Conservation (phyloP, 1,140 invertebrate species). For the Druon quercuslanigerum region DNA sequence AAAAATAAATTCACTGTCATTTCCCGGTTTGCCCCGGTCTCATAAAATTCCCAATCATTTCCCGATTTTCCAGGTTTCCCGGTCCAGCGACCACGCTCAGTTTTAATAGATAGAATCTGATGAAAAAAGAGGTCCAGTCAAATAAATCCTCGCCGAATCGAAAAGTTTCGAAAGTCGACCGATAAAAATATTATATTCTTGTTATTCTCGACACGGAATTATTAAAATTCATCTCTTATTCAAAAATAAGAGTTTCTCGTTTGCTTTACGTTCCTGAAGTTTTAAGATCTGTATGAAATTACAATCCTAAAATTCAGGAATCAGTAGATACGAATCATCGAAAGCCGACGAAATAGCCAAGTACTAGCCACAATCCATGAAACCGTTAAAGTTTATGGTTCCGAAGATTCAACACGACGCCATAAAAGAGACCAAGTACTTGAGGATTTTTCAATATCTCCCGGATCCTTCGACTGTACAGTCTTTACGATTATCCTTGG, state of each 20-base stretch:
- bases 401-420: conserved; percentile 4
- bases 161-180: neutral
- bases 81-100: too few relatives aligned
- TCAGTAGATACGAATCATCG: conserved; percentile 11
- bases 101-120: too few relatives aligned
- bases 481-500: too few relatives aligned
- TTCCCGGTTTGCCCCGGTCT: too few relatives aligned
- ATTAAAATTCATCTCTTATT: neutral
- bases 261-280: neutral
- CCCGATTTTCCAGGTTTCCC: too few relatives aligned
- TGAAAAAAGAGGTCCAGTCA: too few relatives aligned
- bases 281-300: conserved; percentile 23
- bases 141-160: too few relatives aligned
- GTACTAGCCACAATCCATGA: conserved; percentile 10
- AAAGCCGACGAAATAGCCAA: conserved; percentile 9
- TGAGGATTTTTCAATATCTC: conserved; percentile 19
- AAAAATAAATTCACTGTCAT: too few relatives aligned
- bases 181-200: conserved; percentile 22
- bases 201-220: conserved; percentile 9
- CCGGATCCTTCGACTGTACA: neutral
- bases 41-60: too few relatives aligned
- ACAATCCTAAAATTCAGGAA: conserved; percentile 7
- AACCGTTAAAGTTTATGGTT: conserved; percentile 25
- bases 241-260: conserved; percentile 20
- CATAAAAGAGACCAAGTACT: conserved; percentile 16